These are phyloP conservation scores for Dicyrtomina minuta DNA, from an alignment of 2,888 invertebrate genomes.

Conservation along the genomic window DNA sequence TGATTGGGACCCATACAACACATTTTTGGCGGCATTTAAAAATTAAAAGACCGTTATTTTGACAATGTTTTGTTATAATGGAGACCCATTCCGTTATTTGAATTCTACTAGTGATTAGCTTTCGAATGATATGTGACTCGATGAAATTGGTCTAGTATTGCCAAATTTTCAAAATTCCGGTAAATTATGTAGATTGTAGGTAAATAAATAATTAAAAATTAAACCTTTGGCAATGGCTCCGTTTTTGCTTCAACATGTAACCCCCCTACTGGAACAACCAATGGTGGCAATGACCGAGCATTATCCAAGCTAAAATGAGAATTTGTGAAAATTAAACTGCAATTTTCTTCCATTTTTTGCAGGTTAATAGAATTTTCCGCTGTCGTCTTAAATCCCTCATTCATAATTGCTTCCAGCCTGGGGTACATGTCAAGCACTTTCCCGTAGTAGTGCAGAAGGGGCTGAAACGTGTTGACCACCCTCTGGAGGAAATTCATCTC, in stretches of 20 bases:
- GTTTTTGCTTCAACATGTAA: slow-evolving; percentile 27
- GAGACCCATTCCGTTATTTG: no score
- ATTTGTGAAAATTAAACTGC: slow-evolving; percentile 37
- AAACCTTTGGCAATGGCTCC: neutral
- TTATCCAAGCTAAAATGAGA: slow-evolving; percentile 45
- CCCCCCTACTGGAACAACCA: slow-evolving; percentile 42
- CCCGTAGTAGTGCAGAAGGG: slow-evolving; percentile 11
- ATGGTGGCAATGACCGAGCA: slow-evolving; percentile 45
- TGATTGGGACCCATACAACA: no score
- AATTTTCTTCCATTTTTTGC: slow-evolving; percentile 31
- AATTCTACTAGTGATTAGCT: no score
- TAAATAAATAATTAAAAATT: no score
- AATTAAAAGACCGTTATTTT: no score
- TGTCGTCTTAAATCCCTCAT: slow-evolving; percentile 28
- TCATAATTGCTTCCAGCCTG: slow-evolving; percentile 32
- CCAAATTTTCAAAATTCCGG: no score
- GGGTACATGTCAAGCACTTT: slow-evolving; percentile 37
- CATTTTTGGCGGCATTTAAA: no score
- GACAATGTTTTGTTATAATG: no score
- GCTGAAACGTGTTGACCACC: slow-evolving; percentile 10
- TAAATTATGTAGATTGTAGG: no score
- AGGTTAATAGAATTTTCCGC: slow-evolving; percentile 29
- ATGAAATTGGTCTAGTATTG: no score
- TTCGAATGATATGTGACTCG: no score
- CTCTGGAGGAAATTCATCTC: slow-evolving; percentile 15